Conservation (phyloP, 2,888 invertebrate species). For the Augiades crinisus region DNA sequence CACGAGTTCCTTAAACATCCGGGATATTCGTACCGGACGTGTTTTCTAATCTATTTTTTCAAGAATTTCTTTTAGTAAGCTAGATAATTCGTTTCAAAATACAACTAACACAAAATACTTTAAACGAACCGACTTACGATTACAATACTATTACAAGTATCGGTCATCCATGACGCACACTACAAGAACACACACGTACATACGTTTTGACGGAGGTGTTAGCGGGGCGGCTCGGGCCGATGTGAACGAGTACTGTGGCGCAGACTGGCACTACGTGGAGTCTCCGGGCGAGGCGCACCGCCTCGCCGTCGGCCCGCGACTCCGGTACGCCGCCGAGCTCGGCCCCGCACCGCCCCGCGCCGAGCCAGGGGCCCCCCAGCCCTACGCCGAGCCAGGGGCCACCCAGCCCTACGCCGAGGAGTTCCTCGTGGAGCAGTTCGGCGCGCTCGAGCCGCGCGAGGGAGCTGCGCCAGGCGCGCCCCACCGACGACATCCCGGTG, state of each 20-base stretch:
- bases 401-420: constrained; percentile 20
- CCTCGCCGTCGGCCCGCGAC: constrained; percentile 12
- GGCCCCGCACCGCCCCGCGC: constrained; percentile 7
- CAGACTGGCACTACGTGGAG: constrained; percentile 64
- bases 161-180: not conserved
- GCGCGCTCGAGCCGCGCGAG: constrained; percentile 33
- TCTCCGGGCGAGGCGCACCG: constrained; percentile 41
- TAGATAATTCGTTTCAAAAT: too few species aligned
- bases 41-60: too few species aligned
- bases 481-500: constrained; percentile 79
- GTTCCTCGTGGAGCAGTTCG: constrained; percentile 24
- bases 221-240: constrained; percentile 29
- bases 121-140: too few species aligned
- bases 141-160: too few species aligned
- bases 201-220: constrained; percentile 26
- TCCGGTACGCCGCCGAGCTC: not conserved
- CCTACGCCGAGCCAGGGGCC: not conserved
- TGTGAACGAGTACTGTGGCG: constrained; percentile 28
- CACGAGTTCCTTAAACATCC: too few species aligned
- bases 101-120: too few species aligned
- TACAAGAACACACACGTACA: constrained; percentile 26
- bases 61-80: too few species aligned
- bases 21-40: too few species aligned
- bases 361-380: not conserved
- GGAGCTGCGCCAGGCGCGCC: constrained; percentile 51